phyloP scores from a whole-genome alignment of 2,113 vertebrate genomes.

The Lepus americanus region DNA sequence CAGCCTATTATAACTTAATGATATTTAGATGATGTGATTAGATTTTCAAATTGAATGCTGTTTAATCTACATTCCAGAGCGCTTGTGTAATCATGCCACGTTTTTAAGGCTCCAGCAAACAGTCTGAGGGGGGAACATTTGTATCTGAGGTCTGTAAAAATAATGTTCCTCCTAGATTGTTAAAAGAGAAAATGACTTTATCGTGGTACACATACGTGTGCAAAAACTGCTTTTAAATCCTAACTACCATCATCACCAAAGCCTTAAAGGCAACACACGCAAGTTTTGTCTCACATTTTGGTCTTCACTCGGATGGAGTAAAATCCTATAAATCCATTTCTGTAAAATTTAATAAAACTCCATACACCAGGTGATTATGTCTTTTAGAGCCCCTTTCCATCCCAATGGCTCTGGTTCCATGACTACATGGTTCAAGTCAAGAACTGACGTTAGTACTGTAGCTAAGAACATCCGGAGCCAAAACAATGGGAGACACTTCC shows the following conservation, averaged over 20 bases:
- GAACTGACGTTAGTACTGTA: neutral
- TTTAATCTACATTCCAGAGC: constrained; percentile 82
- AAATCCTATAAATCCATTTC: constrained; percentile 13
- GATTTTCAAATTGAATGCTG: constrained; percentile 80
- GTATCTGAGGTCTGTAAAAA: constrained; percentile 76
- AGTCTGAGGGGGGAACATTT: constrained; percentile 71
- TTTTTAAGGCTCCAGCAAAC: constrained; percentile 75
- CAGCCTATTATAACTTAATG: constrained; percentile 80
- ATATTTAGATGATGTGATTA: constrained; percentile 82
- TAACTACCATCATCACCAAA: neutral
- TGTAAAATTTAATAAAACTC: constrained; percentile 19
- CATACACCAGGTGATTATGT: constrained; percentile 26
- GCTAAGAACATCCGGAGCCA: neutral
- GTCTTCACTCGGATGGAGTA: neutral
- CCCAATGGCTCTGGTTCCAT: neutral
- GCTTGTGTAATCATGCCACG: constrained; percentile 68
- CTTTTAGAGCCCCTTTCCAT: neutral
- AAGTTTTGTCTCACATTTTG: neutral
- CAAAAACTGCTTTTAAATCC: constrained; percentile 61
- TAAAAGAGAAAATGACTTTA: constrained; percentile 74
- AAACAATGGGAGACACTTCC: neutral
- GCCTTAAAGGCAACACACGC: neutral
- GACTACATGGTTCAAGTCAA: neutral
- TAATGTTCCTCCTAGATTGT: constrained; percentile 44
- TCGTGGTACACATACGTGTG: neutral